A percentile compares a stretch with the other conserved stretches of the same genome.
Conservation (phyloP, 2,113 vertebrate genomes). For the Pelecanus crispus region DNA sequence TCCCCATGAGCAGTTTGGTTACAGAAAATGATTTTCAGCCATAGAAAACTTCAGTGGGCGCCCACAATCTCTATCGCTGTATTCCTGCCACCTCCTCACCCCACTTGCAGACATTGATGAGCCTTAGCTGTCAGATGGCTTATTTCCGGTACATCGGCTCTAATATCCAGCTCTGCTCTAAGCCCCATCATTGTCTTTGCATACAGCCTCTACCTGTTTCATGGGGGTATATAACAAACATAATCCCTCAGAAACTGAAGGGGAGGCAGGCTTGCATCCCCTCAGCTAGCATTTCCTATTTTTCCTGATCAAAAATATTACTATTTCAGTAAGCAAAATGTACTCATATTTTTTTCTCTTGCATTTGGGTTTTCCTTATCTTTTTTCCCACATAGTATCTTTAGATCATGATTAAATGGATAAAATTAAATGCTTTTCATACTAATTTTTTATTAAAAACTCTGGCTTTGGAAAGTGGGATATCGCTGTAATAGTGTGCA, state of each 20-base stretch:
- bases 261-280: not conserved
- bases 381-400: not conserved
- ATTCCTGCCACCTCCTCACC: not conserved
- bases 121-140: not conserved
- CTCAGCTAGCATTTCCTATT: not conserved
- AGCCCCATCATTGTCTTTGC: not conserved
- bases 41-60: not conserved
- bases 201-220: not conserved
- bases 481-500: not conserved
- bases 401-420: not conserved
- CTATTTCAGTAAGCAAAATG: not conserved
- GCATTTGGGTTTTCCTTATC: not conserved
- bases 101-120: not conserved
- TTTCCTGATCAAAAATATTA: not conserved
- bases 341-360: not conserved
- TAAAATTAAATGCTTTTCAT: not conserved
- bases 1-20: not conserved
- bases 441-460: not conserved
- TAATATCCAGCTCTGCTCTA: not conserved
- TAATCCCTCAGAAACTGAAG: not conserved
- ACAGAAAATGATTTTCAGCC: not conserved
- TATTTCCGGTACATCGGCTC: fast-evolving
- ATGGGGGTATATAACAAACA: not conserved
- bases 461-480: not conserved
- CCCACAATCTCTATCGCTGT: not conserved